These are phyloP conservation scores for Campoplex nolae DNA, from an alignment of 2,888 invertebrate genomes.

Conservation along the genomic window DNA sequence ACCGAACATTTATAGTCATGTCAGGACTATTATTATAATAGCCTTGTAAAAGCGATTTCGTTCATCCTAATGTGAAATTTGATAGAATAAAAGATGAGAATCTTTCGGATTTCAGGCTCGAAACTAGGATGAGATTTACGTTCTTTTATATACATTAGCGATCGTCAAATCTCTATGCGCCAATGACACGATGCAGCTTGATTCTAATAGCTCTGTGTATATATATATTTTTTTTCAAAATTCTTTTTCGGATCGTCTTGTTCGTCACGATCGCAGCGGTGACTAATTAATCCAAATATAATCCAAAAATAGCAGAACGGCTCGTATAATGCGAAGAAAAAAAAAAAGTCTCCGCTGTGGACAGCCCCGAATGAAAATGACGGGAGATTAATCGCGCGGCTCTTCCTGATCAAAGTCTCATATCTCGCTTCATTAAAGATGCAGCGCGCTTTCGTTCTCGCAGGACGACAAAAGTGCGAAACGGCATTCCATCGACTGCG, in stretches of 20 bases:
- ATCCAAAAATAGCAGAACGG: slow-evolving; percentile 70
- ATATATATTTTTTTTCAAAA: not conserved
- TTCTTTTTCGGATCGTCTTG: not conserved
- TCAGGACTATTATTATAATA: slow-evolving; percentile 43
- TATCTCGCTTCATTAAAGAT: slow-evolving; percentile 11
- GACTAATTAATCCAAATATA: slow-evolving; percentile 74
- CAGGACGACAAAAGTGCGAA: slow-evolving; percentile 55
- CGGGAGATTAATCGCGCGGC: slow-evolving; percentile 44
- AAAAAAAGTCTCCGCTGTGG: slow-evolving; percentile 5
- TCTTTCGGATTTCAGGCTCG: not conserved
- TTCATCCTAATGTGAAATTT: slow-evolving; percentile 13
- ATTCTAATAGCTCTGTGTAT: not conserved
- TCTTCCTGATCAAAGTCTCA: slow-evolving; percentile 55
- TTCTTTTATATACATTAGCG: not conserved
- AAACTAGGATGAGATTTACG: not conserved
- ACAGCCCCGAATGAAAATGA: slow-evolving; percentile 19
- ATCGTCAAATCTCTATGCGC: not conserved
- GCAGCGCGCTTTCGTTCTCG: slow-evolving; percentile 38
- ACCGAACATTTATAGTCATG: slow-evolving; percentile 16
- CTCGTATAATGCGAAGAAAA: slow-evolving; percentile 25
- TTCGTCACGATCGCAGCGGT: slow-evolving; percentile 62
- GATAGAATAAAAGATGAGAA: not conserved
- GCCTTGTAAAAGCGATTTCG: slow-evolving; percentile 45
- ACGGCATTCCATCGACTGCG: slow-evolving; percentile 58
- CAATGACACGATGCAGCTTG: slow-evolving; percentile 8